Conservation (phyloP, 2,888 invertebrate genomes). For the Coremacera marginata region DNA sequence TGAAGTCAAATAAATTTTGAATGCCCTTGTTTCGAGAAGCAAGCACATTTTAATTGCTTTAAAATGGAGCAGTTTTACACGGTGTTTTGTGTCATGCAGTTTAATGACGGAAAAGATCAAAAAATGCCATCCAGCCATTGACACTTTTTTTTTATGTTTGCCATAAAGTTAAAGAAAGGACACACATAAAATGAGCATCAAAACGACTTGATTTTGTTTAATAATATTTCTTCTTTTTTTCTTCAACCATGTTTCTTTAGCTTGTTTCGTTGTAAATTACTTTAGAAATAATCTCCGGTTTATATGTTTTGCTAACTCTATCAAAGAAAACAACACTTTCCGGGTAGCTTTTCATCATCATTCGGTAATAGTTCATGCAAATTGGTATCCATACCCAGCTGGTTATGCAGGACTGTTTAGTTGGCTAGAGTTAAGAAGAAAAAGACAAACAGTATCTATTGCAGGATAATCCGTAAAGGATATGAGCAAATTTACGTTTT, state of each 20-base stretch:
- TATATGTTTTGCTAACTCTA: slow-evolving; percentile 6
- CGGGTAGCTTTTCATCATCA: not conserved
- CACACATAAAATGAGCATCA: not conserved
- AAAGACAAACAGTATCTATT: not conserved
- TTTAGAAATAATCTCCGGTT: slow-evolving; percentile 14
- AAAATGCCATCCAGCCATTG: not conserved
- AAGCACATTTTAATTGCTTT: not conserved
- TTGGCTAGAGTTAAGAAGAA: not conserved
- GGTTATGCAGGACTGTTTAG: not conserved
- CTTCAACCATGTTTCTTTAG: not conserved
- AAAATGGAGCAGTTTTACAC: not conserved
- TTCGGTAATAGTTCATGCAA: not conserved
- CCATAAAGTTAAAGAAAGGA: not conserved
- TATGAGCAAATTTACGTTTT: slow-evolving; percentile 34
- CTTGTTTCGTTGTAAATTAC: not conserved
- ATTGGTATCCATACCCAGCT: not conserved
- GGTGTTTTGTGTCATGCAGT: not conserved
- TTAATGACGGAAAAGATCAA: not conserved
- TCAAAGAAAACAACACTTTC: not conserved
- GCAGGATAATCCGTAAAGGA: slow-evolving; percentile 22
- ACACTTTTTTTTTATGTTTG: not conserved
- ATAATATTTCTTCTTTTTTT: not conserved
- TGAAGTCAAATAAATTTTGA: not conserved
- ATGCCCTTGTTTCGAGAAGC: not conserved
- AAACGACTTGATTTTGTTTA: not conserved